phyloP scores from a whole-genome alignment of 2,888 invertebrate species.

The Lasioglossum figueresi region DNA sequence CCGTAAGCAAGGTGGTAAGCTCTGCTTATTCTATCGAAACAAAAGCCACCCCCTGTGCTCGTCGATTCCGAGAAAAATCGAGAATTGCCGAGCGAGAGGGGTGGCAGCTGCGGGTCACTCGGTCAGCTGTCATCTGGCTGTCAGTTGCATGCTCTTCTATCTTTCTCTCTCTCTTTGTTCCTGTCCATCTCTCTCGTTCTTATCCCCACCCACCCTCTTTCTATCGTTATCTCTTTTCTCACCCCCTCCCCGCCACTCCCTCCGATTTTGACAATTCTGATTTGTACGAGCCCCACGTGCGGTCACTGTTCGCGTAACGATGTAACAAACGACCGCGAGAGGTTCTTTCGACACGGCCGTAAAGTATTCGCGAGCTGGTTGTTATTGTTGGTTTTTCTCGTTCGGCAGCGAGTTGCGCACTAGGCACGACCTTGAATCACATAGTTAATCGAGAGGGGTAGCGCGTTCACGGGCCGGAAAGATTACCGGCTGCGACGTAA shows the following conservation, averaged over 20 bases:
- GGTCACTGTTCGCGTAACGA: not conserved
- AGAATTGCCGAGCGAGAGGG: slow-evolving; percentile 55
- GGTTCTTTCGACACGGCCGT: not conserved
- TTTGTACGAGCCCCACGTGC: slow-evolving; percentile 11
- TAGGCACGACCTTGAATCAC: slow-evolving; percentile 62
- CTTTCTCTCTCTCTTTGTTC: not conserved
- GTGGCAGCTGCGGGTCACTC: slow-evolving; percentile 67
- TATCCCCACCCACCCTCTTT: not conserved
- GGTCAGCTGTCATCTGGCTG: slow-evolving; percentile 71
- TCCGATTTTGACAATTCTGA: not conserved
- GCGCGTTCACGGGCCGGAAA: slow-evolving; percentile 35
- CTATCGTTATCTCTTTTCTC: not conserved
- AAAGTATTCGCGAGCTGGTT: slow-evolving; percentile 22
- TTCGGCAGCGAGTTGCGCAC: slow-evolving; percentile 50
- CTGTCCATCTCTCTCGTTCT: not conserved
- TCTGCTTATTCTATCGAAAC: slow-evolving; percentile 51
- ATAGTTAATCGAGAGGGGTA: slow-evolving; percentile 50
- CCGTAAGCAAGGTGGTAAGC: slow-evolving; percentile 89
- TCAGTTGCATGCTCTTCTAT: slow-evolving; percentile 50
- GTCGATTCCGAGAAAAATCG: slow-evolving; percentile 47
- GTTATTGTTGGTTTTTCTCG: slow-evolving; percentile 59
- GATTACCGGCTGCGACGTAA: slow-evolving; percentile 23
- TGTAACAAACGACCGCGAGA: not conserved
- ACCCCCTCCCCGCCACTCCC: not conserved
- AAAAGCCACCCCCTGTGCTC: slow-evolving; percentile 27